These are phyloP conservation scores for Adela reaumurella DNA, from an alignment of 2,888 invertebrate species.

Conservation along the genomic window DNA sequence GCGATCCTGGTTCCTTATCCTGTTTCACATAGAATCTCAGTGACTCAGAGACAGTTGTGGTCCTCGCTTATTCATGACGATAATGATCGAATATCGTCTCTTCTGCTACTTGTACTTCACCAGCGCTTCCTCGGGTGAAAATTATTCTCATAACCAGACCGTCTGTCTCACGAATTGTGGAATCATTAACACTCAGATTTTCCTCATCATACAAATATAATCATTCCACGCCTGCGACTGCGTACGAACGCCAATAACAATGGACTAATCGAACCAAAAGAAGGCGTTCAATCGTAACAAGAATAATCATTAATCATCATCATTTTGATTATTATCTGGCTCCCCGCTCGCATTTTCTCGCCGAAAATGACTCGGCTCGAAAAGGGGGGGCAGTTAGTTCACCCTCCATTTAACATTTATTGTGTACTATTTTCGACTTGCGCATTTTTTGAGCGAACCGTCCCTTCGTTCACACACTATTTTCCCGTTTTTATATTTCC, in stretches of 20 bases:
- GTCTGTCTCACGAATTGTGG: no score
- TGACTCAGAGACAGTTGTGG: no score
- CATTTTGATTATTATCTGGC: slow-evolving; percentile 47
- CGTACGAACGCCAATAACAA: slow-evolving; percentile 13
- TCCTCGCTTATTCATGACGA: no score
- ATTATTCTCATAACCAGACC: no score
- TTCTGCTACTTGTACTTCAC: no score
- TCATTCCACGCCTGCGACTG: slow-evolving; percentile 18
- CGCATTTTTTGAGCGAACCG: slow-evolving; percentile 18
- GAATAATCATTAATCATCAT: slow-evolving; percentile 48
- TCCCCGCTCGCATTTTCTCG: slow-evolving; percentile 22
- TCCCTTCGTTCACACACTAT: slow-evolving; percentile 7
- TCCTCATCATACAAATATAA: slow-evolving; percentile 18
- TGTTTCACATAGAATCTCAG: no score
- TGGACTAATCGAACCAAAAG: slow-evolving; percentile 11
- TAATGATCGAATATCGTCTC: no score
- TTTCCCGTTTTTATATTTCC: no score
- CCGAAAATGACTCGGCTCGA: slow-evolving; percentile 14
- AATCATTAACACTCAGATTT: no score
- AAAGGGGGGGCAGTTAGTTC: slow-evolving; percentile 32
- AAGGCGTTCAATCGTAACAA: slow-evolving; percentile 8
- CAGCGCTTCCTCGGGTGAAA: no score
- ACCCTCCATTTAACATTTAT: slow-evolving; percentile 53
- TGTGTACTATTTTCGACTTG: slow-evolving; percentile 41
- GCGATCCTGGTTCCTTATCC: no score